A percentile compares a stretch with the other conserved stretches of the same genome.
These are phyloP conservation scores for Neosilurus mollespiculum DNA, from an alignment of 2,797 vertebrate genomes.

Conservation along the genomic window DNA sequence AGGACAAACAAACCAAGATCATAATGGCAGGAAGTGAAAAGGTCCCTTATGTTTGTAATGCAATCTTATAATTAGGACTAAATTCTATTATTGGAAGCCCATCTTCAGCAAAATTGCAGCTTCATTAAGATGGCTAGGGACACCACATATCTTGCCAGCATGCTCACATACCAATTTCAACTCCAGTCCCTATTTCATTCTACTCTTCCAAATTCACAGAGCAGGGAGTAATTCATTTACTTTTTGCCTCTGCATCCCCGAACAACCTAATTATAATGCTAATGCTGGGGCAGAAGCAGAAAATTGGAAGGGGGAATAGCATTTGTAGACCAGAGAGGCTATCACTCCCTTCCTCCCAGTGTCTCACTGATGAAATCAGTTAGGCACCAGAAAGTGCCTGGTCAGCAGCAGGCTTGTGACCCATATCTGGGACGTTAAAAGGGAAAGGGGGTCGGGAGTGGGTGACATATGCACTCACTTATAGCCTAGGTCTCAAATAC, in stretches of 20 bases:
- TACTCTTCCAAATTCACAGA: constrained; percentile 69
- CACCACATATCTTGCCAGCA: constrained; percentile 46
- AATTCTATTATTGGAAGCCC: constrained; percentile 72
- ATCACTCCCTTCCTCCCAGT: constrained; percentile 48
- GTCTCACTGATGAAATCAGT: constrained; percentile 47
- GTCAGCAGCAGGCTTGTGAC: constrained; percentile 44
- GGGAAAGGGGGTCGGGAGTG: neutral
- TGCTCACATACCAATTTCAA: constrained; percentile 33
- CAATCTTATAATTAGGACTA: constrained; percentile 74
- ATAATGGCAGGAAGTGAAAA: constrained; percentile 51
- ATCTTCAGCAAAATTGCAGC: constrained; percentile 74
- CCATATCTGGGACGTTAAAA: constrained; percentile 13
- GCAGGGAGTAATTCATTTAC: constrained; percentile 77
- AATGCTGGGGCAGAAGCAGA: constrained; percentile 81
- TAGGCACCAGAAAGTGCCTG: constrained; percentile 28
- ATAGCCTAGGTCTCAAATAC: too few species aligned
- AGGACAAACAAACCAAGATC: constrained; percentile 49
- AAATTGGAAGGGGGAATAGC: constrained; percentile 84
- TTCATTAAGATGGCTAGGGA: constrained; percentile 76
- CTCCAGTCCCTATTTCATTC: constrained; percentile 19
- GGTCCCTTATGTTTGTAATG: constrained; percentile 57
- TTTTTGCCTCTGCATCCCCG: constrained; percentile 71
- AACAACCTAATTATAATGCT: constrained; percentile 80
- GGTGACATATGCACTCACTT: constrained; percentile 23
- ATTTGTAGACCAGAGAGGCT: constrained; percentile 66